Base-by-base conservation (phyloP, 2,888 invertebrate species). In the Drosophila demipolita region DNA sequence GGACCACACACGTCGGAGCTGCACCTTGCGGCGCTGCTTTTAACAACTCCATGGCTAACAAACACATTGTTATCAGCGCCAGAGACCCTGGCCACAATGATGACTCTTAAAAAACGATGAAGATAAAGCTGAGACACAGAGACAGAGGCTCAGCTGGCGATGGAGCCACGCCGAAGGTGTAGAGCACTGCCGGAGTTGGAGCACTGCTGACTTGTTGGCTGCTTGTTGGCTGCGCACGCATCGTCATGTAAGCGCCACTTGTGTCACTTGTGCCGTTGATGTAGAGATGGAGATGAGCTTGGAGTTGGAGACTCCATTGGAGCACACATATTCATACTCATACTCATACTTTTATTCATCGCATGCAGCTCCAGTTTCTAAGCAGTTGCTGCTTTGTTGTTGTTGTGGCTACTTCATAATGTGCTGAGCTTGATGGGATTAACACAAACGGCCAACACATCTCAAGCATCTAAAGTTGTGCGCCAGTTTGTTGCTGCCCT, bases 191-290 rank as follows among this genome's bases (percentile, higher is more conserved):
- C 11, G 17, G 55, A 38, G 67, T 52, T 65, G 80, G 42, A 63
- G 62, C 64, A 40, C 15, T 54, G 60, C 59, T 54, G 58, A 42
- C 53, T 55, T 70, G 76, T 55, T 73, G 76, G 86, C 72, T 75
- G 83, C 78, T 87, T 70, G 90, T 86, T 90, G 90, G 89, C 73
- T 89, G 90, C 62, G 84, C 90, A 90, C 83, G 90, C 87, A 90
- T 90, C 88, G 85, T 86, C 90, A 87, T 87, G 89, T 89, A 90
- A 90, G 87, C 87, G 87, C 87, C 87, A 88, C 87, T 88, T 90
- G 89, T 87, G 87, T 88, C 87, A 90, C 89, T 88, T 88, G 88
- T 78, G 76, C 82, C 77, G 81, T 84, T 90, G 90, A 90, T 90
- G 87, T 88, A 78, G 90, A 78, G 78, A 75, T 70, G 77, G 68